Evolutionary conservation across 2,888 invertebrate genomes (phyloP), one percentile per base, ranked within the genome.

Genomic region (Apotomis betuletana): DNA sequence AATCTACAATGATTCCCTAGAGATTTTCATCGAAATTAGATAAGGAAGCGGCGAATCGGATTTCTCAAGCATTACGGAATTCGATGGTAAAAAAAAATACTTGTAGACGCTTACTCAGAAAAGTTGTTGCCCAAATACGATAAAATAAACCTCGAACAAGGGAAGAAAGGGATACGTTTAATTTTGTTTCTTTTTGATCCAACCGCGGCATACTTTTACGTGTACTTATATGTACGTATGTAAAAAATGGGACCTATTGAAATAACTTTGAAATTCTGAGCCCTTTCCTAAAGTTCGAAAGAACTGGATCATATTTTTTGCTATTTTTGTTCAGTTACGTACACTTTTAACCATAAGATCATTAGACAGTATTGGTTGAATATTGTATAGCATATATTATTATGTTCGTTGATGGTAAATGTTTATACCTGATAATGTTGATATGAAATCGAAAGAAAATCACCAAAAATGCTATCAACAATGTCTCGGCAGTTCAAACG

Each of bases 1-100:
- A 61, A 46, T 61, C 27, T 49, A 61, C 49, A 61, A 61, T 61
- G 49, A 61, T 49, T 46, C 61, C 61, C 49, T 12, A n/a, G n/a
- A 1, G 49, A 61, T 61, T 36, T 36, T 61, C 61, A 49, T 49
- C 57, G 27, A 61, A 49, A 49, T 61, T 49, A 61, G 12, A 49
- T 49, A 61, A 61, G 36, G 49, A 61, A 5, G 27, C 49, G 15
- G 46, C 5, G 6, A 49, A 61, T 61, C 46, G 15, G 46, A 27
- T 60, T 60, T 60, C 27, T 27, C 27, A 6, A 15, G 27, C 27
- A 61, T 61, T 49, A 46, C 27, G 12, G 12, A 27, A 27, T 5
- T 49, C 8, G 12, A 15, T 3, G n/a, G 2, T 12, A 57, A 57
- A 55, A 15, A 27, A 27, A 27, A 27, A 27, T 2, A 27, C 2